Evolutionary conservation across 1,140 invertebrate species (phyloP).

Genomic region (Semibalanus balanoides): DNA sequence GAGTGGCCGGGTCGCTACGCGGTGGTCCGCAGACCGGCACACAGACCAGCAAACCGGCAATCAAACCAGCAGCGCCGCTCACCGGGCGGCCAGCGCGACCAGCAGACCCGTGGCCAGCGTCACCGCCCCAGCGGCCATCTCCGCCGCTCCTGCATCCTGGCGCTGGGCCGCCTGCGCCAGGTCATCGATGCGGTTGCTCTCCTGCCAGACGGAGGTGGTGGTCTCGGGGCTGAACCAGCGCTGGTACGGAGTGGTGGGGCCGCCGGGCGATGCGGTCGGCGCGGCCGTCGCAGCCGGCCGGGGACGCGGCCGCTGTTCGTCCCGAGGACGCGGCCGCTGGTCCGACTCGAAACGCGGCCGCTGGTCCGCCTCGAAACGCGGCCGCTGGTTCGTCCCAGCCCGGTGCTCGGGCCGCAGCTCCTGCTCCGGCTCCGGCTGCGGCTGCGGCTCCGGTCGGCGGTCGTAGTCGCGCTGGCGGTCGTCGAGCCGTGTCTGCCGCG

Average conservation of each 20-base stretch:
- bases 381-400: not conserved
- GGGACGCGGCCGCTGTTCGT: not conserved
- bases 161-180: constrained; percentile 1
- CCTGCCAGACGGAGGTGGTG: not conserved
- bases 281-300: not conserved
- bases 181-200: not conserved
- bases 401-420: not conserved
- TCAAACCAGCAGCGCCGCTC: not conserved
- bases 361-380: too few species aligned
- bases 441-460: not conserved
- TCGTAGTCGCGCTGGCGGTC: not conserved
- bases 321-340: too few species aligned
- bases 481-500: not conserved
- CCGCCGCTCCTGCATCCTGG: not conserved
- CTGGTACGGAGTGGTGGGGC: not conserved
- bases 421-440: too few species aligned
- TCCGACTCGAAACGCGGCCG: too few species aligned
- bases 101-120: not conserved
- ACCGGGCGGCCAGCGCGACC: not conserved
- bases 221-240: not conserved
- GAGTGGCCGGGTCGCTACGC: too few species aligned
- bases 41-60: too few species aligned
- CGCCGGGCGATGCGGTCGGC: too few species aligned
- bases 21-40: too few species aligned
- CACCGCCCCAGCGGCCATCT: not conserved